Percentiles rank a stretch among this genome's conserved stretches.
Conservation (phyloP, 2,888 invertebrate species). For the Drosophila basisetae region DNA sequence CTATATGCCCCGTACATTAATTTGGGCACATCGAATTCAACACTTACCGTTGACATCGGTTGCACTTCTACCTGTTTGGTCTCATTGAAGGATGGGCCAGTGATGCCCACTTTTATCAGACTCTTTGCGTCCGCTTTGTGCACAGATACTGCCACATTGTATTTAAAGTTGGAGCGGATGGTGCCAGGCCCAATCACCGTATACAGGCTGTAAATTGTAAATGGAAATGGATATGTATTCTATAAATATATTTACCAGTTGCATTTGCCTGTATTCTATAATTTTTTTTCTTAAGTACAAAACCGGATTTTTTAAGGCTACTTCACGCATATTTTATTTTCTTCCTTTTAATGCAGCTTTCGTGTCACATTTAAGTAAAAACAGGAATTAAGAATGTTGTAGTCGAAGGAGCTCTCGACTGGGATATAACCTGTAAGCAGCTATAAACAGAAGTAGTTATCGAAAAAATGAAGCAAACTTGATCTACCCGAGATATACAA, state of each 20-base stretch:
- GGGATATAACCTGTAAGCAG: neutral
- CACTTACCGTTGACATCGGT: conserved; percentile 89
- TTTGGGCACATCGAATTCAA: conserved; percentile 89
- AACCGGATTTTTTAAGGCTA: conserved; percentile 2
- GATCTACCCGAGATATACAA: too few relatives aligned
- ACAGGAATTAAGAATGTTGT: neutral
- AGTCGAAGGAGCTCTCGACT: neutral
- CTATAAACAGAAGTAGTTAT: neutral
- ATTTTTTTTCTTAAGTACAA: neutral
- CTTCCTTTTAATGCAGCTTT: conserved; percentile 19
- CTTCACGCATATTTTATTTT: neutral
- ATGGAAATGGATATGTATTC: neutral
- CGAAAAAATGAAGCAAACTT: too few relatives aligned
- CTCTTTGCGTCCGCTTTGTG: conserved; percentile 81
- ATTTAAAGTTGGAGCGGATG: conserved; percentile 94
- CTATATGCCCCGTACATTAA: conserved; percentile 74
- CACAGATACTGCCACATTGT: conserved; percentile 91
- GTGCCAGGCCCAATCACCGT: conserved; percentile 92
- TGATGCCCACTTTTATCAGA: conserved; percentile 90
- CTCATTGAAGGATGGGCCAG: conserved; percentile 90
- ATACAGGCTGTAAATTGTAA: conserved; percentile 85
- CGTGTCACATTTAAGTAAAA: neutral
- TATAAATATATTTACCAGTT: conserved; percentile 2
- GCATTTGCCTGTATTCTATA: neutral
- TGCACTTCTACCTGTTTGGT: conserved; percentile 90